Evolutionary conservation across 2,888 invertebrate genomes (phyloP).

Genomic region (Heliconius ismenius): DNA sequence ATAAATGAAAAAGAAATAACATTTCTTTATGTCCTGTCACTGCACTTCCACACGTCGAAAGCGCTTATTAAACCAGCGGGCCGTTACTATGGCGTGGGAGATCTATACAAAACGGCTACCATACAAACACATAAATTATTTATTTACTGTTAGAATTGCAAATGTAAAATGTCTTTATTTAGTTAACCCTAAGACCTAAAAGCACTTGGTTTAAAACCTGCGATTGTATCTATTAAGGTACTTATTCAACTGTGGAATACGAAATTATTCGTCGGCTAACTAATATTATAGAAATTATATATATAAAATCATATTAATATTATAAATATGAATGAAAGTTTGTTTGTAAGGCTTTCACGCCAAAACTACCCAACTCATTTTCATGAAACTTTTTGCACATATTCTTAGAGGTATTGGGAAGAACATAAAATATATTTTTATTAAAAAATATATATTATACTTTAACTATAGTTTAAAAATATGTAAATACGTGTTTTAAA

Average conservation of each 20-base stretch:
- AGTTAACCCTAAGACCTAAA: slow-evolving; percentile 29
- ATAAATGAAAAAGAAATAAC: slow-evolving; percentile 37
- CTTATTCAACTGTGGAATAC: slow-evolving; percentile 1
- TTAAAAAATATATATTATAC: too few species aligned
- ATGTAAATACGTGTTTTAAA: not conserved
- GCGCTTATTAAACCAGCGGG: slow-evolving; percentile 52
- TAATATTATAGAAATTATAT: not conserved
- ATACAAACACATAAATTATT: slow-evolving; percentile 37
- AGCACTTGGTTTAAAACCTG: slow-evolving; percentile 16
- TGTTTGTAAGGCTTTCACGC: too few species aligned
- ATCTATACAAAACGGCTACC: slow-evolving; percentile 58
- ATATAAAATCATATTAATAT: not conserved
- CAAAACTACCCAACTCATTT: too few species aligned
- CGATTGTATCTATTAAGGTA: slow-evolving; percentile 11
- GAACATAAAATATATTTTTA: too few species aligned
- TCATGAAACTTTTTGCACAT: too few species aligned
- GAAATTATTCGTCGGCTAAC: slow-evolving; percentile 16
- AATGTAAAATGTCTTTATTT: slow-evolving; percentile 35
- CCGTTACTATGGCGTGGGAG: slow-evolving; percentile 75
- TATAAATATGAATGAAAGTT: not conserved
- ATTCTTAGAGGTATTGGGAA: too few species aligned
- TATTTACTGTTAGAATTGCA: slow-evolving; percentile 36
- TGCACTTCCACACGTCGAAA: slow-evolving; percentile 61
- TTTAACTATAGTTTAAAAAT: too few species aligned
- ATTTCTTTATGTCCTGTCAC: slow-evolving; percentile 53